These are phyloP conservation scores for Agrochola circellaris DNA, from an alignment of 2,888 invertebrate species.

Conservation along the genomic window DNA sequence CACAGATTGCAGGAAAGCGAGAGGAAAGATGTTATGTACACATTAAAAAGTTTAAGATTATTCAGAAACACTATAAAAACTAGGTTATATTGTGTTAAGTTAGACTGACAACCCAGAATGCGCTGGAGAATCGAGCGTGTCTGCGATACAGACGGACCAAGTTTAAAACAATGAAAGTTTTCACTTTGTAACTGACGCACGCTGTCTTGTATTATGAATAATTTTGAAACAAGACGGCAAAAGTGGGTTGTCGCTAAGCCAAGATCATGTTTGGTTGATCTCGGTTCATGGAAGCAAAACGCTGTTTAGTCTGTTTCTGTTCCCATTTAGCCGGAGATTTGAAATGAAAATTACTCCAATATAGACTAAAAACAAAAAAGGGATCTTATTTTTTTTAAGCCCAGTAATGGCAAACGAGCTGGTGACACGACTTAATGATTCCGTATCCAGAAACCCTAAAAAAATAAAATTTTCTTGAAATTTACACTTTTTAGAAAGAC, in stretches of 20 bases:
- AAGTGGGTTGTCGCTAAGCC: background rate
- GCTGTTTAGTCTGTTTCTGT: background rate
- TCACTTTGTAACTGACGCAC: background rate
- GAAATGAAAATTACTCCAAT: background rate
- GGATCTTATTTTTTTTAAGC: background rate
- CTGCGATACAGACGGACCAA: background rate
- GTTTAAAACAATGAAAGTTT: slow-evolving; percentile 4
- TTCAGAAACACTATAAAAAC: too few relatives aligned
- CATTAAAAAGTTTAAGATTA: too few relatives aligned
- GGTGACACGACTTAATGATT: too few relatives aligned
- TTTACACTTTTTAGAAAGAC: too few relatives aligned
- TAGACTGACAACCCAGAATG: background rate
- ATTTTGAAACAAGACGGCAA: background rate
- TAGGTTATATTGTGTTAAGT: background rate
- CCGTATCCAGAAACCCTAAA: too few relatives aligned
- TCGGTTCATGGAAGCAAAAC: background rate
- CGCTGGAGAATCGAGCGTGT: background rate
- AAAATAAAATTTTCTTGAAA: too few relatives aligned
- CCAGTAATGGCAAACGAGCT: too few relatives aligned
- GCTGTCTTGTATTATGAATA: background rate
- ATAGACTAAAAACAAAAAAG: background rate
- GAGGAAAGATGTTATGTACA: too few relatives aligned
- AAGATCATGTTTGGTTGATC: background rate
- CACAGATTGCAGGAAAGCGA: too few relatives aligned
- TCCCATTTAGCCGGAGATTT: background rate